Percentiles rank a stretch among this genome's conserved stretches.
Conservation (phyloP, 2,888 invertebrate species). For the Ophion obscuratus region DNA sequence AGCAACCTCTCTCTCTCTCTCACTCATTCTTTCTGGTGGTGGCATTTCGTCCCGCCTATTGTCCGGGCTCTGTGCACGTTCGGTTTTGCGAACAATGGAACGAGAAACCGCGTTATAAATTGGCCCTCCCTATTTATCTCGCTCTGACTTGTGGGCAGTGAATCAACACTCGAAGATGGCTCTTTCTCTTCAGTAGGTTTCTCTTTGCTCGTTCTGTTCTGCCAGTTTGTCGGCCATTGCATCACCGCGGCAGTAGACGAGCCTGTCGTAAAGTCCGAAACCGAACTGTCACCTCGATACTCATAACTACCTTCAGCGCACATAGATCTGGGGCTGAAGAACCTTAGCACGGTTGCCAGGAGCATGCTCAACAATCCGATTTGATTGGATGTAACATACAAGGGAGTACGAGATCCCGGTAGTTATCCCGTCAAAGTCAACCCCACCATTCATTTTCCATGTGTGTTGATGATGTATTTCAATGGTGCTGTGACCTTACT, state of each 20-base stretch:
- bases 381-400: neutral
- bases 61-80: conserved; percentile 62
- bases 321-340: neutral
- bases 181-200: conserved; percentile 36
- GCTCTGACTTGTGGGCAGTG: conserved; percentile 44
- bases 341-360: neutral
- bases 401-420: neutral
- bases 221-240: conserved; percentile 2
- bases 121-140: conserved; percentile 53
- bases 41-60: conserved; percentile 48
- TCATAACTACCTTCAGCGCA: conserved; percentile 40
- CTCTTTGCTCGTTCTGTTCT: neutral
- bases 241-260: neutral
- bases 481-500: neutral
- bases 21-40: conserved; percentile 25
- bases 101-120: conserved; percentile 75
- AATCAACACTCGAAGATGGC: conserved; percentile 58
- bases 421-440: neutral
- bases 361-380: neutral
- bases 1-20: conserved; percentile 46
- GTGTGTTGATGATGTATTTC: neutral
- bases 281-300: neutral
- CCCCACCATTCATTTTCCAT: neutral
- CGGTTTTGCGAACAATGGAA: conserved; percentile 75
- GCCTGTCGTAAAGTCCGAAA: conserved; percentile 68